These are phyloP conservation scores for Drosophila diplacantha DNA, from an alignment of 2,888 invertebrate species.

Conservation along the genomic window DNA sequence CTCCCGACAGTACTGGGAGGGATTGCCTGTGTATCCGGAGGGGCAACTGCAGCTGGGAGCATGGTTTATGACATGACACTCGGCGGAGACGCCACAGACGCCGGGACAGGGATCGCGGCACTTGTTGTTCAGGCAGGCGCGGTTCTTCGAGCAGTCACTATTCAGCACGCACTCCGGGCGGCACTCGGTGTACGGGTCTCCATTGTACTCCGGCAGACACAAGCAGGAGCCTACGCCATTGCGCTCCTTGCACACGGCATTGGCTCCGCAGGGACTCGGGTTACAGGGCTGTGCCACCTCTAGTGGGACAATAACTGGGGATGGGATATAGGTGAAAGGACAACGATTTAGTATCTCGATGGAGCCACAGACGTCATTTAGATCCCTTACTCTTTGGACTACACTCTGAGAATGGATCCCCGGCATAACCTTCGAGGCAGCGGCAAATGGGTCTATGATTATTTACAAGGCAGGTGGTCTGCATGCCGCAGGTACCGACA, in stretches of 20 bases:
- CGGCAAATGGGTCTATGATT: slow-evolving; percentile 91
- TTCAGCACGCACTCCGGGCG: slow-evolving; percentile 91
- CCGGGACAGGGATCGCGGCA: slow-evolving; percentile 90
- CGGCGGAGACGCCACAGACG: slow-evolving; percentile 88
- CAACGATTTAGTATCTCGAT: slow-evolving; percentile 22
- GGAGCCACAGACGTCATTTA: neutral
- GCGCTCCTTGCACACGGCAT: slow-evolving; percentile 89
- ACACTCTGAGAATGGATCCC: slow-evolving; percentile 91
- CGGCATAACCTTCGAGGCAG: slow-evolving; percentile 87
- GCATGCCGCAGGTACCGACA: slow-evolving; percentile 88
- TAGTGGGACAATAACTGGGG: slow-evolving; percentile 78
- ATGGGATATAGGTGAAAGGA: slow-evolving; percentile 12
- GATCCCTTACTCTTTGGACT: slow-evolving; percentile 79
- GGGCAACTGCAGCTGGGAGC: slow-evolving; percentile 89
- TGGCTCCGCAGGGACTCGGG: slow-evolving; percentile 91
- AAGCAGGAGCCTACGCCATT: slow-evolving; percentile 90
- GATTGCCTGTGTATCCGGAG: slow-evolving; percentile 88
- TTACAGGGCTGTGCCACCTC: slow-evolving; percentile 86
- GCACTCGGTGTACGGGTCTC: slow-evolving; percentile 92
- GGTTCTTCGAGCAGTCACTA: slow-evolving; percentile 86
- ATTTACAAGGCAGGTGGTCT: slow-evolving; percentile 87
- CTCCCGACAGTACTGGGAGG: slow-evolving; percentile 80
- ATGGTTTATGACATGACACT: slow-evolving; percentile 89
- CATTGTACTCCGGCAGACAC: slow-evolving; percentile 89
- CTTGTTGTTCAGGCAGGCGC: slow-evolving; percentile 90